Evolutionary conservation across 2,113 vertebrate genomes (phyloP).

Genomic region (Ptychochromis oligacanthus): DNA sequence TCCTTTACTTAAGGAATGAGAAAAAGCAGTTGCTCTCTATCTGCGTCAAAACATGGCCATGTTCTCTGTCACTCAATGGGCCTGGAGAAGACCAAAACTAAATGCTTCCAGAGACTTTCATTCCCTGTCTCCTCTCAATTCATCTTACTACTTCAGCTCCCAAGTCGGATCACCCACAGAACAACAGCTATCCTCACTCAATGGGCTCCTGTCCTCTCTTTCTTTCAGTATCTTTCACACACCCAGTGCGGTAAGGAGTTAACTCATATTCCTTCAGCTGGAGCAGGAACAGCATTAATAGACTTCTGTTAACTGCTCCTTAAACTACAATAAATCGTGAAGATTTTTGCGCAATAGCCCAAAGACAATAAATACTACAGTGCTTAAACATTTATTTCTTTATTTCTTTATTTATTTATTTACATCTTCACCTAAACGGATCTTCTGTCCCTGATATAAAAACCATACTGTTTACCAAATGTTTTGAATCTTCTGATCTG

Average conservation of each 20-base stretch:
- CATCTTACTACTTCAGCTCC: slow-evolving; percentile 38
- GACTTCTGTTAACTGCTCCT: not conserved
- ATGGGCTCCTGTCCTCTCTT: not conserved
- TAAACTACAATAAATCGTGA: not conserved
- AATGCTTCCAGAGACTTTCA: slow-evolving; percentile 71
- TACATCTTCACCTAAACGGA: slow-evolving; percentile 5
- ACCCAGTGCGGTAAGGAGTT: not conserved
- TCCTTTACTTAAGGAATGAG: slow-evolving; percentile 32
- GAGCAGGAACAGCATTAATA: not conserved
- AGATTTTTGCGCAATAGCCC: not conserved
- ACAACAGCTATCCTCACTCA: not conserved
- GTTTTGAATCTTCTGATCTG: slow-evolving; percentile 51
- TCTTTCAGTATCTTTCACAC: not conserved
- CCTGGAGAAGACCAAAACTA: slow-evolving; percentile 34
- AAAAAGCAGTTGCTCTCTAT: slow-evolving; percentile 45
- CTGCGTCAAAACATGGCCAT: slow-evolving; percentile 45
- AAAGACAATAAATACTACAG: not conserved
- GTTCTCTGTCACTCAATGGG: slow-evolving; percentile 39
- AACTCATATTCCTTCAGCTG: not conserved
- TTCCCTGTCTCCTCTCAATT: slow-evolving; percentile 55
- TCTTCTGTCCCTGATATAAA: slow-evolving; percentile 14
- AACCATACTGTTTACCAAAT: slow-evolving; percentile 24
- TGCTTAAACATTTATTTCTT: not conserved
- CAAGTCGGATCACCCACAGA: slow-evolving; percentile 10
- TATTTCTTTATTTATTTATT: not conserved